Base-by-base conservation (phyloP, 2,888 invertebrate species). In the Asteroscopus sphinx region DNA sequence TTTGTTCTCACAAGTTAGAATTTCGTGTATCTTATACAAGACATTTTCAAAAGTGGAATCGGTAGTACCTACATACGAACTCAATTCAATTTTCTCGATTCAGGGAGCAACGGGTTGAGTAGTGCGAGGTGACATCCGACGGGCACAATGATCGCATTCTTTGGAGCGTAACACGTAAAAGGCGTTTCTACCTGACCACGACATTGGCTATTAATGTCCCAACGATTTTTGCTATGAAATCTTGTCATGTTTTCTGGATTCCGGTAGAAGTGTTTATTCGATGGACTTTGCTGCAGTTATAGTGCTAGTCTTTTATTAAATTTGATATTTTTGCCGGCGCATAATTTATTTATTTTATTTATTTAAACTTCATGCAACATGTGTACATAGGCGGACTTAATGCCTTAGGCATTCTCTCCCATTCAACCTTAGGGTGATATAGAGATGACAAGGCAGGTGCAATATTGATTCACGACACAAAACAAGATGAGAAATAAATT, bases 21-120 rank as follows among this genome's bases (percentile, higher is more conserved):
- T 70, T 71, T 72, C 71, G 68, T 73, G 70, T 76, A 74, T 76
- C 68, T 76, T 72, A 73, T 72, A 76, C 77, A 74, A 79, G 72
- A 79, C 70, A 79, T 80, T 82, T 84, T 80, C 76, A 75, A 80
- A 79, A 81, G 77, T 81, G 69, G 73, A 79, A 82, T 77, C 52
- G 58, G 59, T 57, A 65, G 17, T 4, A 54, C 56, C 57, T 57
- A 65, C 72, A n/a, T 74, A 65, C 68, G 73, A 73, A 82, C 79
- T 80, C 81, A 76, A 88, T 88, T 86, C 85, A 87, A 88, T 88
- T 88, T 88, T 80, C 84, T 65, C 78, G 77, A 80, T 83, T 82
- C 79, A 77, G 74, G 62, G 69, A 68, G 68, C 67, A 65, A 62
- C 42, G 52, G 39, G 4, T 6, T 4, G 46, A 49, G 53, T 47